Conservation (phyloP, 2,888 invertebrate species). For the Eucriotettix oculatus region DNA sequence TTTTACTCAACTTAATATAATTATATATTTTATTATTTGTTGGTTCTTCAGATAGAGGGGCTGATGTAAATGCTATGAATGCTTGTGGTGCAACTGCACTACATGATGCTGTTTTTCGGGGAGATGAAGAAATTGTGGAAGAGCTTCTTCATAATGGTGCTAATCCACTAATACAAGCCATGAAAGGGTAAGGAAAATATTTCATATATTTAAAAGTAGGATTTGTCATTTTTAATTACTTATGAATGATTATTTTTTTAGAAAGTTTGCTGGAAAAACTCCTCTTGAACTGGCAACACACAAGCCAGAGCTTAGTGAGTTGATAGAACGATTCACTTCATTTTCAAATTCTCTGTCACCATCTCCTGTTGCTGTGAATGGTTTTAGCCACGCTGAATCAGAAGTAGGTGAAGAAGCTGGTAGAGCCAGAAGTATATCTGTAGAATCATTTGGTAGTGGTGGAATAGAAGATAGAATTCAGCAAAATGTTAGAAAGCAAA, state of each 20-base stretch:
- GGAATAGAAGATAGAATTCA: neutral
- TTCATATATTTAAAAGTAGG: neutral
- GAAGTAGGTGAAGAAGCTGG: neutral
- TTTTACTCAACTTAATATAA: neutral
- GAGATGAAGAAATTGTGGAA: slow-evolving; percentile 33
- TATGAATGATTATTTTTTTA: slow-evolving; percentile 13
- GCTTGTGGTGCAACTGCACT: slow-evolving; percentile 39
- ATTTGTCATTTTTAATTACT: neutral
- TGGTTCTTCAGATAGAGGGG: slow-evolving; percentile 34
- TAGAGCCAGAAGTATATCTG: neutral
- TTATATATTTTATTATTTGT: neutral
- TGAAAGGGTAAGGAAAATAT: slow-evolving; percentile 26
- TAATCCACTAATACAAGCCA: slow-evolving; percentile 32
- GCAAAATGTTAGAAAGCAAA: no score
- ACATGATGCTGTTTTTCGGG: slow-evolving; percentile 40
- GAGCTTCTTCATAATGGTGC: slow-evolving; percentile 36
- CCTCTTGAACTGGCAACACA: slow-evolving; percentile 24
- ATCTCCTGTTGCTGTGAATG: neutral
- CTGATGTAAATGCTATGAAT: slow-evolving; percentile 37
- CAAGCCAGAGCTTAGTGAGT: slow-evolving; percentile 21
- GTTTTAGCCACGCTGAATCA: neutral
- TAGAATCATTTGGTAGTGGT: slow-evolving; percentile 4
- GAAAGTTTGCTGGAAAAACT: slow-evolving; percentile 25
- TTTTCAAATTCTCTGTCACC: slow-evolving; percentile 2
- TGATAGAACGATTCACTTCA: slow-evolving; percentile 14